A percentile compares a stretch with the other conserved stretches of the same genome.
These are phyloP conservation scores for Capra hircus DNA, from an alignment of 2,113 vertebrate species.

Conservation along the genomic window DNA sequence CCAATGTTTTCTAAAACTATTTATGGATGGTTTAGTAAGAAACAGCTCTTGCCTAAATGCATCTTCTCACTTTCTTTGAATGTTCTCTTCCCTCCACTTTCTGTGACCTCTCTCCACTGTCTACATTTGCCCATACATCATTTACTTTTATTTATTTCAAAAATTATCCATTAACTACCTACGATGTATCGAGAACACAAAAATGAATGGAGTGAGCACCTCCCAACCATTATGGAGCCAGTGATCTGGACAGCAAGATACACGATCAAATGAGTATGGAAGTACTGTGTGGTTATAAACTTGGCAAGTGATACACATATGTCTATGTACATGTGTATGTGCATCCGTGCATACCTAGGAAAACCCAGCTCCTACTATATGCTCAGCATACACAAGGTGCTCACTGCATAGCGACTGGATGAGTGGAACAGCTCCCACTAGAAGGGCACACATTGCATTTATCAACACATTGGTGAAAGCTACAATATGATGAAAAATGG, in stretches of 20 bases:
- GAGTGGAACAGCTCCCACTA: background rate
- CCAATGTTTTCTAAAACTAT: background rate
- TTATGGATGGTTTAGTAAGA: background rate
- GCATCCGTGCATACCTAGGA: background rate
- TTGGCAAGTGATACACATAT: background rate
- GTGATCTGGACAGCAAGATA: background rate
- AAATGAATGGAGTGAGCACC: background rate
- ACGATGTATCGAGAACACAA: background rate
- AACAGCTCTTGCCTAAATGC: background rate
- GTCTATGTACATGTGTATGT: accelerated
- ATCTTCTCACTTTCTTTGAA: background rate
- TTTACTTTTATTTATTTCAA: background rate
- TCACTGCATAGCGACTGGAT: background rate
- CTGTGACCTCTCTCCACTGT: background rate
- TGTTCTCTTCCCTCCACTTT: background rate
- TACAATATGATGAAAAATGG: background rate
- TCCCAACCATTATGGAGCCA: background rate
- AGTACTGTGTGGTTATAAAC: background rate
- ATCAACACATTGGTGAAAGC: background rate
- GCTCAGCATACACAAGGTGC: background rate
- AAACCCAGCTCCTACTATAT: background rate
- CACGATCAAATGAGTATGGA: background rate
- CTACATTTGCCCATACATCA: background rate
- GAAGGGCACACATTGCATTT: background rate
- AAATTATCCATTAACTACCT: background rate